Percentiles rank a stretch among this genome's conserved stretches.
Conservation (phyloP, 2,113 vertebrate species). For the Ciconia stormi region DNA sequence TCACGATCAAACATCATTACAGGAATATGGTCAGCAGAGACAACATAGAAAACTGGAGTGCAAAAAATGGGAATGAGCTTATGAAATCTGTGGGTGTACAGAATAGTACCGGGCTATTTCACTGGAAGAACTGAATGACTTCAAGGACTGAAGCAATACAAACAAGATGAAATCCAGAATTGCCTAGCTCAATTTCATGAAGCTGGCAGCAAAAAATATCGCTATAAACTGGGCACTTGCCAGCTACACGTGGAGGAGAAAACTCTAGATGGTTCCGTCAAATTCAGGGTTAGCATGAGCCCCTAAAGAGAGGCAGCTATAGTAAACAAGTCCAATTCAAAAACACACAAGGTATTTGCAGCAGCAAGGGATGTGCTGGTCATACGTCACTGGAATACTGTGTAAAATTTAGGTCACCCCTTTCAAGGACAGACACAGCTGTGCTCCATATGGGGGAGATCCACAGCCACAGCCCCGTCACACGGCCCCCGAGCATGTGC, state of each 20-base stretch:
- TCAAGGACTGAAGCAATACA: neutral
- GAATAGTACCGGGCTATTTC: neutral
- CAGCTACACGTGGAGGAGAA: slow-evolving; percentile 18
- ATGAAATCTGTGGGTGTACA: neutral
- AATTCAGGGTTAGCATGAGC: neutral
- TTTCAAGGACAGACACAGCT: slow-evolving; percentile 61
- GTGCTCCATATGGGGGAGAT: slow-evolving; percentile 57
- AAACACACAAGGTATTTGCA: slow-evolving; percentile 5
- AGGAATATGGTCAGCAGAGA: neutral
- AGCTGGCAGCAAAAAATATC: slow-evolving; percentile 2
- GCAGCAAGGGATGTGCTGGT: neutral
- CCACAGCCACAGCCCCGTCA: slow-evolving; percentile 25
- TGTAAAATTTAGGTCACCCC: slow-evolving; percentile 61
- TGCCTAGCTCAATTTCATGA: neutral
- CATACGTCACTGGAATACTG: slow-evolving; percentile 18
- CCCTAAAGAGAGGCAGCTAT: neutral
- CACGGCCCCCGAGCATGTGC: slow-evolving; percentile 17
- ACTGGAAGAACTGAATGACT: neutral
- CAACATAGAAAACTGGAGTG: neutral
- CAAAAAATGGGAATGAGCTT: neutral
- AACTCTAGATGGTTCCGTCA: neutral
- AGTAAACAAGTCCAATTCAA: slow-evolving; percentile 37
- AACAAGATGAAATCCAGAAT: slow-evolving; percentile 17
- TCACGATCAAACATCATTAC: neutral
- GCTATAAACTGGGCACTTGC: neutral